Evolutionary conservation across 2,797 vertebrate genomes (phyloP).

Genomic region (Enteromius paludinosus): DNA sequence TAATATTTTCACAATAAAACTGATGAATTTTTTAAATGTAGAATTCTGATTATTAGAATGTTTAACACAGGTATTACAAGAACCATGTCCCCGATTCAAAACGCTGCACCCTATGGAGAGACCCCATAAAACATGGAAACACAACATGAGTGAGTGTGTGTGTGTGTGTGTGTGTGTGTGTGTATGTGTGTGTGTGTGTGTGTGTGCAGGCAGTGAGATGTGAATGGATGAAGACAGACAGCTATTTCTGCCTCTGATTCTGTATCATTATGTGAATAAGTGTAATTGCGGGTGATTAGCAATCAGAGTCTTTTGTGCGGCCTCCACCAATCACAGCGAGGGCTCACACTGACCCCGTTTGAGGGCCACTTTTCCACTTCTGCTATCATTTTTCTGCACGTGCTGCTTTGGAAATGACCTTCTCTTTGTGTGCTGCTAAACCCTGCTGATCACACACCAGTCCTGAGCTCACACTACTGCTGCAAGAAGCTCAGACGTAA

Average conservation of each 20-base stretch:
- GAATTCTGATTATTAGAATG: background rate
- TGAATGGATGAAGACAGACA: background rate
- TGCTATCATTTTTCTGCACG: slow-evolving; percentile 34
- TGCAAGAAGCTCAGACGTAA: background rate
- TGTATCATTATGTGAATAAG: slow-evolving; percentile 73
- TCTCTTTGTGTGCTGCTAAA: slow-evolving; percentile 26
- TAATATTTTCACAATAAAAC: too few relatives aligned
- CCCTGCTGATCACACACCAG: background rate
- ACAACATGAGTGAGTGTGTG: too few relatives aligned
- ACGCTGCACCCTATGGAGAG: too few relatives aligned
- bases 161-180: too few relatives aligned
- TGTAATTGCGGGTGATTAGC: slow-evolving; percentile 80
- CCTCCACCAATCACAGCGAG: slow-evolving; percentile 36
- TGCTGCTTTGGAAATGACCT: slow-evolving; percentile 6
- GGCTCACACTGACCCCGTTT: background rate
- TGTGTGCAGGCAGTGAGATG: background rate
- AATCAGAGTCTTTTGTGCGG: slow-evolving; percentile 78
- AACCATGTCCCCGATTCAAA: too few relatives aligned
- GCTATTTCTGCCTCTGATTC: slow-evolving; percentile 44
- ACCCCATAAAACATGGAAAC: too few relatives aligned
- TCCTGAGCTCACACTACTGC: background rate
- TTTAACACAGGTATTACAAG: background rate
- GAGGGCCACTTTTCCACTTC: slow-evolving; percentile 35
- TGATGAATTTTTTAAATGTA: too few relatives aligned
- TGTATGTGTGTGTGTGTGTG: too few relatives aligned